Base-by-base conservation (phyloP, 2,888 invertebrate genomes). In the Drosophila nr. fundita region DNA sequence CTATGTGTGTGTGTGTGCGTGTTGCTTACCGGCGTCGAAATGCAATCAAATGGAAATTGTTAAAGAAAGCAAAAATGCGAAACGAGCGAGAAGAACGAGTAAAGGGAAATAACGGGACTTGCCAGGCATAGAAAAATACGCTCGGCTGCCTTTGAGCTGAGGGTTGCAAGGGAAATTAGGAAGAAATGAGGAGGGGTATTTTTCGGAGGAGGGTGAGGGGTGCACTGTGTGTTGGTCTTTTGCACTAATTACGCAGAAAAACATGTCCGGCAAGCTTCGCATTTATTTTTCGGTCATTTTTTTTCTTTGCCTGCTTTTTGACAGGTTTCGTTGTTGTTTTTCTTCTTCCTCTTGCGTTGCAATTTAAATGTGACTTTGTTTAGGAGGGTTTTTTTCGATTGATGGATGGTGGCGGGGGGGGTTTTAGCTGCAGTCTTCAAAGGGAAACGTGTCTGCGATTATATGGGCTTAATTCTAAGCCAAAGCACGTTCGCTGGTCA, bases 1-100 rank as follows among this genome's bases (percentile, higher is more conserved):
- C 13, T 42, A 45, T 42, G 38, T 34, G 59, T 48, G 27, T n/a
- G 27, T 52, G 60, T 52, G 32, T 62, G 58, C 32, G 53, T 57
- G 38, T 42, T 58, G 21, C 53, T 38, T 55, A 68, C 76, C 68
- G 75, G 74, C 80, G 79, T 68, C 77, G 76, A 81, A 73, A 88
- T 82, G 86, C 87, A 87, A 83, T 87, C 86, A 84, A 86, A 86
- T 88, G 87, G 87, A 87, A 87, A 87, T 88, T 83, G 84, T 82
- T 83, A 80, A 83, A 77, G 87, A 80, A 83, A 82, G 66, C 78
- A 63, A 76, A 79, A 73, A 73, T 70, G 73, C 59, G 69, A 68
- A 70, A 59, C 57, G 52, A 60, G 40, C 61, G 29, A 38, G 32
- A 21, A 32, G 30, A 55, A 15, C 52, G 58, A 62, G 50, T 54